Conservation (phyloP, 2,113 vertebrate species). For the Procavia capensis region DNA sequence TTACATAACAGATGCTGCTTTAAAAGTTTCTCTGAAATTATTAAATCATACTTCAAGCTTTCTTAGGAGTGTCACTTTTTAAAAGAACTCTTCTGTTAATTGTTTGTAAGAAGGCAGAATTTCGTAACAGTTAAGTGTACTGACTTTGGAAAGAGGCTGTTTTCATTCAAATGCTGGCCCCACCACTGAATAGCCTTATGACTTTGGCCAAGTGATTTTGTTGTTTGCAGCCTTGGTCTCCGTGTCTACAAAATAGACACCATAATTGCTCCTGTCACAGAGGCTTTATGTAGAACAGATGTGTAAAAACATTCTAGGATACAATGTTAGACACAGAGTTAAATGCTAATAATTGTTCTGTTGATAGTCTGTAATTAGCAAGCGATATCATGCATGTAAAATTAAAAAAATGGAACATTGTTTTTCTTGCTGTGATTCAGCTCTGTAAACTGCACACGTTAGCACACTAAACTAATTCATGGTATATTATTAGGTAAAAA, state of each 20-base stretch:
- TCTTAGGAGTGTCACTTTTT: conserved; percentile 44
- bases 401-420: not conserved
- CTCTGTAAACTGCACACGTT: conserved; percentile 62
- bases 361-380: not conserved
- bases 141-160: not conserved
- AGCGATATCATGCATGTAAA: not conserved
- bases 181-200: not conserved
- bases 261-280: not conserved
- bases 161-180: conserved; percentile 2
- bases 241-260: not conserved
- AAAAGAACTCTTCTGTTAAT: not conserved
- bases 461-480: conserved; percentile 77
- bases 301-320: not conserved
- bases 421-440: not conserved
- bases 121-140: not conserved
- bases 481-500: conserved; percentile 73
- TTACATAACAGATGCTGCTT: conserved; percentile 55
- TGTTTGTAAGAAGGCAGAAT: conserved; percentile 30
- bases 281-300: not conserved
- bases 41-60: conserved; percentile 41
- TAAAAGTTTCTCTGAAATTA: conserved; percentile 53
- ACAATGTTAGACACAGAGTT: not conserved
- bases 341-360: not conserved
- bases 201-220: not conserved
- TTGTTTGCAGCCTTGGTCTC: not conserved